phyloP scores from a whole-genome alignment of 2,888 invertebrate genomes.

The Oxytorus armatus region DNA sequence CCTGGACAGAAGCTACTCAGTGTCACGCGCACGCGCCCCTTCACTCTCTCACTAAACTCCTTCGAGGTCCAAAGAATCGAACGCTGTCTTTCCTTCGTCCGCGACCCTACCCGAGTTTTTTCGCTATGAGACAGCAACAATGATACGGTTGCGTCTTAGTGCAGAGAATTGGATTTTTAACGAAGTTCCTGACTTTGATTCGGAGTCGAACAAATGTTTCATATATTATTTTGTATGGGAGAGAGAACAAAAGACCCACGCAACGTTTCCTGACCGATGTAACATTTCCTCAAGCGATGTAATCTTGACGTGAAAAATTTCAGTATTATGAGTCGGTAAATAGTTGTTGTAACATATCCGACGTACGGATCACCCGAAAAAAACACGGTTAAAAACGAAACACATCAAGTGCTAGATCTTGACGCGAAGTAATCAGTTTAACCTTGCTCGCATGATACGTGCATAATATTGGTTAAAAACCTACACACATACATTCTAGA shows the following conservation, averaged over 20 bases:
- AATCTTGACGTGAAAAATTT: too few species aligned
- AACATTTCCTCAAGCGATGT: too few species aligned
- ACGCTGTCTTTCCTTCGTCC: slow-evolving; percentile 46
- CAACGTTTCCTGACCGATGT: too few species aligned
- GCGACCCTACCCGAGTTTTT: slow-evolving; percentile 18
- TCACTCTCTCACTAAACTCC: slow-evolving; percentile 51
- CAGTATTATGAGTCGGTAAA: too few species aligned
- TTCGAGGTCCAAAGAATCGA: slow-evolving; percentile 65
- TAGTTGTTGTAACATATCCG: too few species aligned
- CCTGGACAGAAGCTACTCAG: slow-evolving; percentile 81
- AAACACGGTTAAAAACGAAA: too few species aligned
- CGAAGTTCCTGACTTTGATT: not conserved
- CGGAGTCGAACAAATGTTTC: not conserved
- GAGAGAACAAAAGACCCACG: not conserved
- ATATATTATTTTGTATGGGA: not conserved
- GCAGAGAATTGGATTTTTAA: not conserved
- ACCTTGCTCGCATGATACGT: too few species aligned
- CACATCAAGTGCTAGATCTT: too few species aligned
- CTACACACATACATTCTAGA: too few species aligned
- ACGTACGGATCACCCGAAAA: too few species aligned
- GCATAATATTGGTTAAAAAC: too few species aligned
- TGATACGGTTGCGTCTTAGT: not conserved
- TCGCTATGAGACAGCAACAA: slow-evolving; percentile 19
- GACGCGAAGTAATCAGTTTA: too few species aligned
- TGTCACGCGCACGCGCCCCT: slow-evolving; percentile 80